Evolutionary conservation across 2,797 vertebrate species (phyloP).

Genomic region (Siniperca obscura): DNA sequence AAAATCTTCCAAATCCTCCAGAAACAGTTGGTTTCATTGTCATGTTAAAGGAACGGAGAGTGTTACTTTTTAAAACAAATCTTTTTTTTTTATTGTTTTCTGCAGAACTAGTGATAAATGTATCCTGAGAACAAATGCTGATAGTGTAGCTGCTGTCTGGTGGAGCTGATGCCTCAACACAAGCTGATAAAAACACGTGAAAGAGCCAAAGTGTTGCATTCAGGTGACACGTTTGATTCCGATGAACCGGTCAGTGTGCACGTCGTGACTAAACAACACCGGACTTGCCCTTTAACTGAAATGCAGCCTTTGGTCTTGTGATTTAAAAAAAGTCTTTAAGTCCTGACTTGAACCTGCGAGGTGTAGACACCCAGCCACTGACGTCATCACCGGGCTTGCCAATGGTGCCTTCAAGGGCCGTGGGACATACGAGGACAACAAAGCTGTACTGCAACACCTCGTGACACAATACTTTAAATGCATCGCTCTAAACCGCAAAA

Average conservation of each 20-base stretch:
- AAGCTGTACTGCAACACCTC: background rate
- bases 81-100: background rate
- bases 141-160: background rate
- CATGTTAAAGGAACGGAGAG: background rate
- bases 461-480: background rate
- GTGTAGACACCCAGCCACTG: slow-evolving; percentile 31
- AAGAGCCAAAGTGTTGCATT: background rate
- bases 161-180: background rate
- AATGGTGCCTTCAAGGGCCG: slow-evolving; percentile 45
- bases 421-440: slow-evolving; percentile 16
- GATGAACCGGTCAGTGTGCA: background rate
- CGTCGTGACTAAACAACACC: background rate
- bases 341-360: slow-evolving; percentile 48
- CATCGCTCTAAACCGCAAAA: too few relatives aligned
- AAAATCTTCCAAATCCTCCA: background rate
- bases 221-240: rapidly evolving
- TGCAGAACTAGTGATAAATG: background rate
- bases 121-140: too few relatives aligned
- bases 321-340: background rate
- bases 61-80: too few relatives aligned
- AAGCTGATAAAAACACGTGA: background rate
- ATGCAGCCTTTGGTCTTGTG: background rate
- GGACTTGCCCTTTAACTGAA: background rate
- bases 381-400: slow-evolving; percentile 60
- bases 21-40: background rate